Evolutionary conservation across 2,888 invertebrate species (phyloP).

Genomic region (Drosophila affinis): DNA sequence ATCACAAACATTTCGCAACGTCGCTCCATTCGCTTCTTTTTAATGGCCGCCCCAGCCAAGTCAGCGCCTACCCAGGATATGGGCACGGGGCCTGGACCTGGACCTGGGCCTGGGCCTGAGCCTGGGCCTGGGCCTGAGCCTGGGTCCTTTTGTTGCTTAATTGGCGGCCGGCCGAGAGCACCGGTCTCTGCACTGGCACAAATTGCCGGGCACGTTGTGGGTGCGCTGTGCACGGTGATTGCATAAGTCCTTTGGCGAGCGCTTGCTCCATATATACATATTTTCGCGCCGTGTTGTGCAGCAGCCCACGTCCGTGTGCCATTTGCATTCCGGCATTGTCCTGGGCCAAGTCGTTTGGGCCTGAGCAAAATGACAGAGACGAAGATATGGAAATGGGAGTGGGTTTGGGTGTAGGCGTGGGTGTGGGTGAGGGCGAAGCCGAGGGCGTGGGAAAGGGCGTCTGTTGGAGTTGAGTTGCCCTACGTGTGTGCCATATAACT

Average conservation of each 20-base stretch:
- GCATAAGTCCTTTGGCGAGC: constrained; percentile 28
- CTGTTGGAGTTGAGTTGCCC: constrained; percentile 26
- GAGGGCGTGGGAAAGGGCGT: constrained; percentile 20
- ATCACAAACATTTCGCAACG: constrained; percentile 67
- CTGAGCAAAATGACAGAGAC: background rate
- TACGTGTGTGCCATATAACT: constrained; percentile 71
- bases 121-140: constrained; percentile 14
- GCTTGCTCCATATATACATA: background rate
- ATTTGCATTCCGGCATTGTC: constrained; percentile 73
- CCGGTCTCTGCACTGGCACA: constrained; percentile 40
- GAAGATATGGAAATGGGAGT: background rate
- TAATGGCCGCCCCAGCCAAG: constrained; percentile 59
- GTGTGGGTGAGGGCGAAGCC: background rate
- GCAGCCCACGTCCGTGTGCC: constrained; percentile 57
- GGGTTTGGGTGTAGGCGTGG: background rate
- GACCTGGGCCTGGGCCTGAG: constrained; percentile 19
- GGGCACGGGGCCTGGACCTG: constrained; percentile 26
- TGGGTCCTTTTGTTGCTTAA: constrained; percentile 70
- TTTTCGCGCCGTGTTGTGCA: constrained; percentile 53
- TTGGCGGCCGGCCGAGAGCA: constrained; percentile 59
- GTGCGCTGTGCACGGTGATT: constrained; percentile 34
- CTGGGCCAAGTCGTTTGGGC: constrained; percentile 47
- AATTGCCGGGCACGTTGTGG: constrained; percentile 26
- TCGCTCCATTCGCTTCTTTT: constrained; percentile 62
- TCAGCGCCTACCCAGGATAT: background rate